Evolutionary conservation across 1,140 invertebrate species (phyloP), one percentile per base, ranked within the genome.

Genomic region (Bombus huntii): DNA sequence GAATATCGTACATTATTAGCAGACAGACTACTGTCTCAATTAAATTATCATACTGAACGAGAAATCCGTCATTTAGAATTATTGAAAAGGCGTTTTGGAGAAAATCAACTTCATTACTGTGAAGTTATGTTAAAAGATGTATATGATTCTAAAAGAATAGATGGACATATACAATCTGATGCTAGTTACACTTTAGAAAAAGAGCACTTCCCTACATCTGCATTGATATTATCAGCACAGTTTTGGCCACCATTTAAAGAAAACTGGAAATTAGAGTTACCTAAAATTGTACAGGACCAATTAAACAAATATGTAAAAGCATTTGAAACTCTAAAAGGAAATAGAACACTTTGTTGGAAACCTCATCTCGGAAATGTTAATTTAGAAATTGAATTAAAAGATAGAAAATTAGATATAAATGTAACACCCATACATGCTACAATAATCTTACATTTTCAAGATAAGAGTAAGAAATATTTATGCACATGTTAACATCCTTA

Each of bases 111-210:
- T 57, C 98, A 99, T 95, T 98, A 98, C 89, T 99, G 99, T 96
- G 99, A 99, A 96, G 99, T 99, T 0, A 99, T 99, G 99, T 94
- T 99, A 44, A 99, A 99, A 94, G 99, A 99, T 95, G 97, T 99
- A 28, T 97, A 97, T 18, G 98, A 99, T 93, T 98, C 97, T 0
- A 98, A 97, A 87, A 96, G 97, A 89, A 98, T 99, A 68, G 99
- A 99, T 95, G 96, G 97, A n/a, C 96, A 98, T 87, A 98, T 99
- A 72, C 97, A 98, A 89, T 97, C 97, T 47, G 97, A 97, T 91
- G 93, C 96, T 2, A 96, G 95, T 92, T 97, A 96, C 90, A 96
- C 95, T 78, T 93, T 95, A 37, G 93, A 95, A n/a, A 92, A 95
- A 79, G 95, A 96, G 71, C 95, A 97, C 66, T 97, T 98, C 91